Conservation (phyloP, 2,888 invertebrate species). For the Heliconius cydno region DNA sequence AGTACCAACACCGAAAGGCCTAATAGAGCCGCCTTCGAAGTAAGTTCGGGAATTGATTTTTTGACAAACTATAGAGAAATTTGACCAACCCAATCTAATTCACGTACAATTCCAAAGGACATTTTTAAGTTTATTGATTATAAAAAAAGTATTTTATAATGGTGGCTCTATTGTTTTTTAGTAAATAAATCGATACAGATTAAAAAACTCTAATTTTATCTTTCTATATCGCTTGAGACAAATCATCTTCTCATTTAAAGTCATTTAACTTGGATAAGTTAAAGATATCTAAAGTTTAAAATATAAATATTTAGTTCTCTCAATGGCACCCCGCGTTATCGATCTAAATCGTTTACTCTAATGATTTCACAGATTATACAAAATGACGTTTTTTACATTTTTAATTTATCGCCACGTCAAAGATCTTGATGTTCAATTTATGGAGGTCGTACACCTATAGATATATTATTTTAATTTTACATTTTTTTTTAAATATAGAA, state of each 20-base stretch:
- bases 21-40: no score
- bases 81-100: no score
- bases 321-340: conserved; percentile 36
- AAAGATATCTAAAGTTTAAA: conserved; percentile 9
- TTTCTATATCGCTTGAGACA: background rate
- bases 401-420: conserved; percentile 41
- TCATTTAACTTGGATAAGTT: conserved; percentile 9
- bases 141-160: background rate
- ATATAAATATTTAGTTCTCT: conserved; percentile 7
- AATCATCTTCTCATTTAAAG: conserved; percentile 10
- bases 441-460: conserved; percentile 40
- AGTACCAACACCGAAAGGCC: no score
- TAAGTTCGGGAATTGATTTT: no score
- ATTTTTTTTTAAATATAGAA: conserved; percentile 3
- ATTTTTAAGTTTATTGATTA: background rate
- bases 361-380: conserved; percentile 40
- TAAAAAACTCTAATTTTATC: conserved; percentile 2
- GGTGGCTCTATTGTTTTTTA: background rate
- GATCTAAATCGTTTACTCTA: conserved; percentile 40
- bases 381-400: conserved; percentile 36
- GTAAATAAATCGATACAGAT: background rate
- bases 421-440: conserved; percentile 41
- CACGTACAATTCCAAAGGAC: background rate
- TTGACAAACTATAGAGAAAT: no score
- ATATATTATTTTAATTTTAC: conserved; percentile 28